Conservation (phyloP, 2,888 invertebrate species). For the Athripsodes cinereus region DNA sequence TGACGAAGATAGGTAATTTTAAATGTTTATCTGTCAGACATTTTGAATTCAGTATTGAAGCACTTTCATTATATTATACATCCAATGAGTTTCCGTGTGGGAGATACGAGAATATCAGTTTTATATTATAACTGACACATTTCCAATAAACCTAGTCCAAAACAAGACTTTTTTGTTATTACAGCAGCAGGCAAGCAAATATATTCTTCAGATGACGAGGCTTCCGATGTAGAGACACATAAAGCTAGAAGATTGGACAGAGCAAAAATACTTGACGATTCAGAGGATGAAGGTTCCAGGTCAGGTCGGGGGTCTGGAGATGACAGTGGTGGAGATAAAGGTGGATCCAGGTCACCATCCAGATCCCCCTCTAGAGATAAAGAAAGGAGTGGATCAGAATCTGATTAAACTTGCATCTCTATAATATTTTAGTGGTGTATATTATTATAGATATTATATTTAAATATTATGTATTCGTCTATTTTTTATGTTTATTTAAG, state of each 20-base stretch:
- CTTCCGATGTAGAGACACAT: conserved; percentile 73
- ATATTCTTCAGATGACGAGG: conserved; percentile 85
- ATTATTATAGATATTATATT: too few species aligned
- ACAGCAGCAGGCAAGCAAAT: conserved; percentile 59
- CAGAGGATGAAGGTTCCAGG: conserved; percentile 55
- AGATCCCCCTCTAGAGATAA: conserved; percentile 11
- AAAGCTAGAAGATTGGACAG: conserved; percentile 68
- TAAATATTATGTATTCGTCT: too few species aligned
- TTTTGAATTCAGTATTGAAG: too few species aligned
- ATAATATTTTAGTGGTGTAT: too few species aligned
- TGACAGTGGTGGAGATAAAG: conserved; percentile 34
- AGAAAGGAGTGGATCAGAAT: conserved; percentile 21
- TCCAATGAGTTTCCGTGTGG: too few species aligned
- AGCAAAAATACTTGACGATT: conserved; percentile 73
- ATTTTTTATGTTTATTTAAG: too few species aligned
- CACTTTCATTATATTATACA: too few species aligned
- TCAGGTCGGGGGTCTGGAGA: conserved; percentile 33
- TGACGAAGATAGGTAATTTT: too few species aligned
- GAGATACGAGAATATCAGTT: too few species aligned
- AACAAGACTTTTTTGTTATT: conserved; percentile 12
- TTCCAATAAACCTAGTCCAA: too few species aligned
- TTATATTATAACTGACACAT: too few species aligned
- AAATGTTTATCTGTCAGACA: too few species aligned
- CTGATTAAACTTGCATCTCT: conserved; percentile 5
- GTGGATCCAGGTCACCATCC: conserved; percentile 26